phyloP scores from a whole-genome alignment of 2,113 vertebrate species.

The Sinocyclocheilus grahami region DNA sequence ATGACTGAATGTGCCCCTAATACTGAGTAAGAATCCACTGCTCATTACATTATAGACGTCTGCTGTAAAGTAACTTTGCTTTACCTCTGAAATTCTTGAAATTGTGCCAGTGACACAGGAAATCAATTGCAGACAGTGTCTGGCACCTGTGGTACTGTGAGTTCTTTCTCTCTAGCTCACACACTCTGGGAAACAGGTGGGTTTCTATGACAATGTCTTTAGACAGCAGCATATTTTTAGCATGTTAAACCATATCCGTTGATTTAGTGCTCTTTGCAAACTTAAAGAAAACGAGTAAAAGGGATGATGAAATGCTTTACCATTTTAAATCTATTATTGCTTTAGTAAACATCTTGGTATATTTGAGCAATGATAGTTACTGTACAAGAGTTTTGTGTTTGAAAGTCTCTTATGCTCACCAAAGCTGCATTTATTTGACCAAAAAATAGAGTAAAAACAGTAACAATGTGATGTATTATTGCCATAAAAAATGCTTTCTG shows the following conservation, averaged over 20 bases:
- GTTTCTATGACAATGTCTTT: conserved; percentile 35
- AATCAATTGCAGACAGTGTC: conserved; percentile 40
- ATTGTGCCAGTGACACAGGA: conserved; percentile 28
- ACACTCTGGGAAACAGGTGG: conserved; percentile 31
- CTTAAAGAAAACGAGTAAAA: not conserved
- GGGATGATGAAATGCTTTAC: not conserved
- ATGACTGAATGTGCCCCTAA: not conserved
- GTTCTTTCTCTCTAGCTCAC: not conserved
- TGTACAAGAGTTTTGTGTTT: not conserved
- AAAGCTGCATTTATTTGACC: not conserved
- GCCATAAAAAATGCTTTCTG: too few relatives aligned
- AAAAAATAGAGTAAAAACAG: not conserved
- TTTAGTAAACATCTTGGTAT: not conserved
- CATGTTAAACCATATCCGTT: conserved; percentile 31
- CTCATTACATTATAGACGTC: conserved; percentile 22
- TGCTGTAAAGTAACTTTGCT: conserved; percentile 16
- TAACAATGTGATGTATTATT: not conserved
- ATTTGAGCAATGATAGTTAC: too few relatives aligned
- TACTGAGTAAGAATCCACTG: not conserved
- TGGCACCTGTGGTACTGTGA: conserved; percentile 40
- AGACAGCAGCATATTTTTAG: conserved; percentile 43
- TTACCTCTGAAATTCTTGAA: conserved; percentile 17
- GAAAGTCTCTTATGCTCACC: not conserved
- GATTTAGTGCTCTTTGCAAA: conserved; percentile 10
- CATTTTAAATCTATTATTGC: not conserved